phyloP scores from a whole-genome alignment of 2,113 vertebrate species.

The Sterna hirundo region DNA sequence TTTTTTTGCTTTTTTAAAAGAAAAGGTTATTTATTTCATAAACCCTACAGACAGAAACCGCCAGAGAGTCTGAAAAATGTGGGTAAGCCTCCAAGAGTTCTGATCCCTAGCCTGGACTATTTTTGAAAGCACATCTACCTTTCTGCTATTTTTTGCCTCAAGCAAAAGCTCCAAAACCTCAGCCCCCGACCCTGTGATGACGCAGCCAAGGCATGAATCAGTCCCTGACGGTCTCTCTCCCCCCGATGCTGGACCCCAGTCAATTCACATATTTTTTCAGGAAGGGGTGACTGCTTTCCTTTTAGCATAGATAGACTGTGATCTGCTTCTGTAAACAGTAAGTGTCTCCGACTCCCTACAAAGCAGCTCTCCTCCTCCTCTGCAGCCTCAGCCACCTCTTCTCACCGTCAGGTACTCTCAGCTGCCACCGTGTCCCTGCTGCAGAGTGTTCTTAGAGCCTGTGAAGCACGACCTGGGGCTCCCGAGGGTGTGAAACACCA shows the following conservation, averaged over 20 bases:
- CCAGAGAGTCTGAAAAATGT: constrained; percentile 52
- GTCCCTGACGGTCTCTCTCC: not conserved
- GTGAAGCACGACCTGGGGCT: accelerated
- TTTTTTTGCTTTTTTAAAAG: not conserved
- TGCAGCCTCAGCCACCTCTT: not conserved
- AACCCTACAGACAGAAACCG: constrained; percentile 44
- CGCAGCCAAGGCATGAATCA: constrained; percentile 53
- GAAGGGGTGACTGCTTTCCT: constrained; percentile 24
- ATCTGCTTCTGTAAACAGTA: constrained; percentile 54
- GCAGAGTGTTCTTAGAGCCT: not conserved
- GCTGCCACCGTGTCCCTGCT: not conserved
- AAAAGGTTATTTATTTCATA: constrained; percentile 30
- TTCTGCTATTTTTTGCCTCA: constrained; percentile 45
- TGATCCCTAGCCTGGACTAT: constrained; percentile 41
- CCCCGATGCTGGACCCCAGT: not conserved
- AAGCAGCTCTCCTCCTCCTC: not conserved
- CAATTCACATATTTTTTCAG: constrained; percentile 43
- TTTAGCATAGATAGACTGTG: not conserved
- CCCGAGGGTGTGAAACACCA: not conserved
- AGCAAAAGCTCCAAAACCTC: constrained; percentile 30
- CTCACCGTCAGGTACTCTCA: not conserved
- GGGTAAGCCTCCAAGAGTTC: constrained; percentile 32
- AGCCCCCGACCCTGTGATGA: not conserved
- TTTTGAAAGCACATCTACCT: constrained; percentile 54
- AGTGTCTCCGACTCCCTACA: not conserved